phyloP scores from a whole-genome alignment of 2,113 vertebrate genomes.

The Aegotheles bennettii region DNA sequence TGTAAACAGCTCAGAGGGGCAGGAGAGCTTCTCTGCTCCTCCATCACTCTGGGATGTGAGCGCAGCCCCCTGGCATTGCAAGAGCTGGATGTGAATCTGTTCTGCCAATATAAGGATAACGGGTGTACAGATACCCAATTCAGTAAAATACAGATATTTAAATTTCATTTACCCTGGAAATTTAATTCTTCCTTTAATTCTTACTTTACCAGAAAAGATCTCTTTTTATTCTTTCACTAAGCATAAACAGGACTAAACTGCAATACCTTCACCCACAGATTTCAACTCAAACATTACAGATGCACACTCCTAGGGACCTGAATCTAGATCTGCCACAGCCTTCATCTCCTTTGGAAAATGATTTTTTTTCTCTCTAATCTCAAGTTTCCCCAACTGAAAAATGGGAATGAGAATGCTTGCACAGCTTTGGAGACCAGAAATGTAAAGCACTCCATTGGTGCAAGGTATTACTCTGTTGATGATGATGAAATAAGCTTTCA shows the following conservation, averaged over 20 bases:
- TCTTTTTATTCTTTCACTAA: background rate
- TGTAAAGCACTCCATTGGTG: slow-evolving; percentile 11
- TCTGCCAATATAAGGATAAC: background rate
- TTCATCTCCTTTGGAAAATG: background rate
- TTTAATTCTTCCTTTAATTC: background rate
- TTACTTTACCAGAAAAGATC: background rate
- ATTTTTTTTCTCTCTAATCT: background rate
- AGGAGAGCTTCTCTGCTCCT: background rate
- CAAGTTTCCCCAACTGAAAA: background rate
- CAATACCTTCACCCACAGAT: background rate
- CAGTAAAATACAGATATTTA: too few relatives aligned
- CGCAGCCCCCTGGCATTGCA: background rate
- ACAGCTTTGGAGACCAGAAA: slow-evolving; percentile 9
- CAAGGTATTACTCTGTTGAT: slow-evolving; percentile 54
- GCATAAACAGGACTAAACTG: background rate
- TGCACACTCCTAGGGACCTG: background rate
- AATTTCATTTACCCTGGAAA: background rate
- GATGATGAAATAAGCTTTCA: slow-evolving; percentile 65
- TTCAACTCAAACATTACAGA: background rate
- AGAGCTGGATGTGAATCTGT: background rate
- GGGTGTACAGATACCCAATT: background rate
- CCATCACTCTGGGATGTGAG: background rate
- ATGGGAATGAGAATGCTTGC: background rate
- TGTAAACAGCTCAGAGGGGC: background rate
- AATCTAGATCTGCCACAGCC: background rate